Evolutionary conservation across 2,797 vertebrate species (phyloP).

Genomic region (Semotilus atromaculatus): DNA sequence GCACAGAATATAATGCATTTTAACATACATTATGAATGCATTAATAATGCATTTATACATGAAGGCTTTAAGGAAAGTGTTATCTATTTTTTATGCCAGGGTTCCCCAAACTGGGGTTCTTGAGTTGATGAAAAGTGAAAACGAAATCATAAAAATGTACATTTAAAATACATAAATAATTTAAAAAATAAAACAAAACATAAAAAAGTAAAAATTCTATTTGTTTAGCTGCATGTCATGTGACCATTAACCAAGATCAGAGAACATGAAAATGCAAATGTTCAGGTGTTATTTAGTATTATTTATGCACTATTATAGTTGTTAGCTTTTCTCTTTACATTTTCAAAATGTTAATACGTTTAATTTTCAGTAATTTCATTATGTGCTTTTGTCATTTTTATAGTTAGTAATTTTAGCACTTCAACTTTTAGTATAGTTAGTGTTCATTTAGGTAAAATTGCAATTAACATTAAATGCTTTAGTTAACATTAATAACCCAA

Average conservation of each 20-base stretch:
- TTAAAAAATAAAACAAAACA: rapidly evolving
- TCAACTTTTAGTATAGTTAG: neutral
- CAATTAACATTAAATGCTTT: neutral
- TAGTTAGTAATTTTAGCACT: neutral
- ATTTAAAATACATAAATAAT: neutral
- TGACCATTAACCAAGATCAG: neutral
- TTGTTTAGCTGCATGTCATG: neutral
- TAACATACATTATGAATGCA: too few relatives aligned
- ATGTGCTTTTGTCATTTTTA: neutral
- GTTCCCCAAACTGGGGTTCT: neutral
- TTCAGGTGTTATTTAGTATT: neutral
- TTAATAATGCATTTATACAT: neutral
- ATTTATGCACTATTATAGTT: neutral
- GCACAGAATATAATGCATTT: neutral
- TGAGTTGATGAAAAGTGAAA: neutral
- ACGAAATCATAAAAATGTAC: neutral
- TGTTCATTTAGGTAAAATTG: too few relatives aligned
- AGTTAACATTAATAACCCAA: too few relatives aligned
- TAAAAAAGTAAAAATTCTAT: neutral
- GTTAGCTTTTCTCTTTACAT: neutral
- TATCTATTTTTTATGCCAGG: too few relatives aligned
- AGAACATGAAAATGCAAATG: neutral
- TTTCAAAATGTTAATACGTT: neutral
- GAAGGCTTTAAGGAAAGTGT: too few relatives aligned
- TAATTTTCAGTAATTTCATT: neutral